phyloP scores from a whole-genome alignment of 2,888 invertebrate genomes.

The Vanessa cardui region DNA sequence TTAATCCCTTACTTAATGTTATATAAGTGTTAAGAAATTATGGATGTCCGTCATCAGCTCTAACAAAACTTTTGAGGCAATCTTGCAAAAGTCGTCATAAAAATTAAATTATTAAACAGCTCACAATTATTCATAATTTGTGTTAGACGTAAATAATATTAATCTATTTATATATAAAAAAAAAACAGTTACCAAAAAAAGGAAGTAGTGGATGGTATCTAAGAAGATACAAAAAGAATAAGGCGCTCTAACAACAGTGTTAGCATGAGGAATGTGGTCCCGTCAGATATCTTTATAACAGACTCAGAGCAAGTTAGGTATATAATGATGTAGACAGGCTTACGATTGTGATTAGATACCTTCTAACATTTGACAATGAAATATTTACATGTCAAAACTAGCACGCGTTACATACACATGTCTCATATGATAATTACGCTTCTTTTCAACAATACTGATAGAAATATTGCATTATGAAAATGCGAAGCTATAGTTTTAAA shows the following conservation, averaged over 20 bases:
- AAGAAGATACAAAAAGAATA: conserved; percentile 40
- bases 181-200: not conserved
- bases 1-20: too few species aligned
- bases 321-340: conserved; percentile 11
- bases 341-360: conserved; percentile 4
- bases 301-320: conserved; percentile 25
- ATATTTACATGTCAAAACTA: not conserved
- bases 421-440: not conserved
- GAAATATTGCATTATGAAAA: not conserved
- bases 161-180: not conserved
- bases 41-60: too few species aligned
- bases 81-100: too few species aligned
- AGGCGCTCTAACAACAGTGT: conserved; percentile 44
- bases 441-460: not conserved
- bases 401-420: not conserved
- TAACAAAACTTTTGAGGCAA: too few species aligned
- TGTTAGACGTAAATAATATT: not conserved
- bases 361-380: not conserved
- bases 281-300: conserved; percentile 45
- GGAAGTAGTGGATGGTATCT: conserved; percentile 8
- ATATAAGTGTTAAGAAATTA: too few species aligned
- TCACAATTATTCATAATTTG: not conserved
- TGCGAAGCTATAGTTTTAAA: too few species aligned
- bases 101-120: not conserved
- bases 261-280: conserved; percentile 67